Conservation (phyloP, 2,797 vertebrate genomes). For the Ammospiza maritima region DNA sequence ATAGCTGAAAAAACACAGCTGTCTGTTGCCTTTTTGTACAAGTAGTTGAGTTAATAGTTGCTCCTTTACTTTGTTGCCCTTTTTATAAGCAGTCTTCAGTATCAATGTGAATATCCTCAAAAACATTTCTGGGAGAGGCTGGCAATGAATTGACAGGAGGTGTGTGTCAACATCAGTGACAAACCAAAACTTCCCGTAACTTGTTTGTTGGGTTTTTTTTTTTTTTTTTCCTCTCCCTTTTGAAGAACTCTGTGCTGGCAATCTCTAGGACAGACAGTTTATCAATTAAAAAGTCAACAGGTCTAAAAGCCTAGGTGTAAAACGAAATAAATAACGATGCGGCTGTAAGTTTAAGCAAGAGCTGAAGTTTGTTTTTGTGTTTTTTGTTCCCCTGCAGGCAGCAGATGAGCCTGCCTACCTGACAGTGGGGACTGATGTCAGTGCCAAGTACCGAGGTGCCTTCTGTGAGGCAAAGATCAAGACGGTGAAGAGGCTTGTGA, state of each 20-base stretch:
- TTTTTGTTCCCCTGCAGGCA: conserved; percentile 80
- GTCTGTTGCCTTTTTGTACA: background rate
- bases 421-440: conserved; percentile 98
- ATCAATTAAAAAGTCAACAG: background rate
- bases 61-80: background rate
- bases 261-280: rapidly evolving
- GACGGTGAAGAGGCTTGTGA: conserved; percentile 96
- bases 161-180: background rate
- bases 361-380: background rate
- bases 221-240: background rate
- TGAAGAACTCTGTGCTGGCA: background rate
- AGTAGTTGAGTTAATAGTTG: background rate
- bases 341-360: background rate
- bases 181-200: conserved; percentile 11
- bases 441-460: conserved; percentile 98
- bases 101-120: background rate
- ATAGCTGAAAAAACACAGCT: background rate
- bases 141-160: background rate
- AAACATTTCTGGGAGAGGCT: background rate
- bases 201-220: background rate
- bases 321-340: background rate
- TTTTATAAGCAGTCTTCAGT: background rate
- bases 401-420: conserved; percentile 99
- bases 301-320: background rate
- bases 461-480: conserved; percentile 99